Conservation (phyloP, 2,888 invertebrate species). For the Boloria selene region DNA sequence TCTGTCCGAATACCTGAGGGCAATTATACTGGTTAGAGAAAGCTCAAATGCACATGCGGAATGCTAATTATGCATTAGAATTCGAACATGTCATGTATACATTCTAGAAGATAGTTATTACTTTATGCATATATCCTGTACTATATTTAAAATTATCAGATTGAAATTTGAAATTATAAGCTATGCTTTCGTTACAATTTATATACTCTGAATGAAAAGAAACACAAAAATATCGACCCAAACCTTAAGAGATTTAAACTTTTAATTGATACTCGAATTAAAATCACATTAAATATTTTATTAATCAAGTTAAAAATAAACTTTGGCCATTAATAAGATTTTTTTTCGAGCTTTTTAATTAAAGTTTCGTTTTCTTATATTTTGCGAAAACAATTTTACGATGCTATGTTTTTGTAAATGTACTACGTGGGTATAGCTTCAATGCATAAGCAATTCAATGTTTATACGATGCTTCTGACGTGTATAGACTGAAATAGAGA, state of each 20-base stretch:
- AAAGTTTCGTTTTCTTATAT: too few species aligned
- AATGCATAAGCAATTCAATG: slow-evolving; percentile 8
- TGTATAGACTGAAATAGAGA: slow-evolving; percentile 9
- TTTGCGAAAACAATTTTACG: too few species aligned
- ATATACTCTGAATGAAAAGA: too few species aligned
- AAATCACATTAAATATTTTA: background rate
- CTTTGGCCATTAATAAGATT: background rate
- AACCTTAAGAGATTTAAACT: background rate
- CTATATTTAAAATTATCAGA: too few species aligned
- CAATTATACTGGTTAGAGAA: slow-evolving; percentile 25
- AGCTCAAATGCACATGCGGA: background rate
- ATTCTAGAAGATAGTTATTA: background rate
- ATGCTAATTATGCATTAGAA: background rate
- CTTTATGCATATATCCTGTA: too few species aligned
- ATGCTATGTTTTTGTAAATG: too few species aligned
- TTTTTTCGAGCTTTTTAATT: background rate
- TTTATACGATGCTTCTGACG: slow-evolving; percentile 8
- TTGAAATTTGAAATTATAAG: too few species aligned
- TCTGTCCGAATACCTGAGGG: slow-evolving; percentile 88
- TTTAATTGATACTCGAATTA: slow-evolving; percentile 3
- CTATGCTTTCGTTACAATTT: too few species aligned
- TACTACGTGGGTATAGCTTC: background rate
- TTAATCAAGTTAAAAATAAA: background rate
- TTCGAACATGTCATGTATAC: background rate
- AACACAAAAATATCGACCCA: too few species aligned